Conservation (phyloP, 2,797 vertebrate genomes). For the Crenuchus spilurus region DNA sequence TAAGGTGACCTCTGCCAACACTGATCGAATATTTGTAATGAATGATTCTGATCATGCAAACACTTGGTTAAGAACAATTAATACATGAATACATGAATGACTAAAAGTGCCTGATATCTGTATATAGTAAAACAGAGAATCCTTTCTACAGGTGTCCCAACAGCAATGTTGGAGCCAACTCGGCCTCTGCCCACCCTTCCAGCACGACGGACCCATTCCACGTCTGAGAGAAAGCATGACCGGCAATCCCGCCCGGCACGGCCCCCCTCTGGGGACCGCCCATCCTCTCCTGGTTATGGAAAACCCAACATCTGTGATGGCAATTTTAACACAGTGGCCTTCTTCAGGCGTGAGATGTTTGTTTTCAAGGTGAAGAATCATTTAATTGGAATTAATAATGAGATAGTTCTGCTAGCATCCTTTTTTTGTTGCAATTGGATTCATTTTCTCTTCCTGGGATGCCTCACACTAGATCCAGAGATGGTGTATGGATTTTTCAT, state of each 20-base stretch:
- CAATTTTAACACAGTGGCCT: slow-evolving; percentile 96
- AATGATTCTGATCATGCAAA: too few relatives aligned
- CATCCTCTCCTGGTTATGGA: slow-evolving; percentile 82
- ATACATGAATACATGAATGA: too few relatives aligned
- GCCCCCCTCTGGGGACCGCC: slow-evolving; percentile 86
- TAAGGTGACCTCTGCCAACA: too few relatives aligned
- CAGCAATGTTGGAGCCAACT: slow-evolving; percentile 93
- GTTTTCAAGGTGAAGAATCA: slow-evolving; percentile 97
- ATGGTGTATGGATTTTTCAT: too few relatives aligned
- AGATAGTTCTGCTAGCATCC: too few relatives aligned
- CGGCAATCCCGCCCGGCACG: slow-evolving; percentile 86
- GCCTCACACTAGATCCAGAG: too few relatives aligned
- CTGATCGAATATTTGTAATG: too few relatives aligned
- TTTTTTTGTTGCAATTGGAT: too few relatives aligned
- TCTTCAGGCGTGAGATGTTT: slow-evolving; percentile 97
- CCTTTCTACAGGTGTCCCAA: slow-evolving; percentile 83
- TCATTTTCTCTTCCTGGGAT: too few relatives aligned
- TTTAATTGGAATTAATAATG: too few relatives aligned
- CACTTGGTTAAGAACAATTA: too few relatives aligned
- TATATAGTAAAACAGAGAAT: not conserved
- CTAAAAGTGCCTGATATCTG: too few relatives aligned
- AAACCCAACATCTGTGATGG: slow-evolving; percentile 98
- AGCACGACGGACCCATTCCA: slow-evolving; percentile 86
- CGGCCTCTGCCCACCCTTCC: slow-evolving; percentile 92
- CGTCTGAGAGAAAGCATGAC: slow-evolving; percentile 89